Conservation (phyloP, 2,888 invertebrate species). For the Dimorphilus gyrociliatus region DNA sequence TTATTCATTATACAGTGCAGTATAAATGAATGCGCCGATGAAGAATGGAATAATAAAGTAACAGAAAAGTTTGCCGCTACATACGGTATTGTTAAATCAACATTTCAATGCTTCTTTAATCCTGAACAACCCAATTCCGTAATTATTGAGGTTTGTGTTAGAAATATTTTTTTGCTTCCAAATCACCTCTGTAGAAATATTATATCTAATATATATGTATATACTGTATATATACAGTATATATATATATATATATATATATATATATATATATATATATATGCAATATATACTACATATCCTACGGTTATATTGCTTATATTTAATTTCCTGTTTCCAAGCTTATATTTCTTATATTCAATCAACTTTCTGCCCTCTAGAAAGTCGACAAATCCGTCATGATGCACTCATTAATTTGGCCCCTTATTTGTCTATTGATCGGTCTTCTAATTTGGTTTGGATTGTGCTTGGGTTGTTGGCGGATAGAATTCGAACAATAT, state of each 20-base stretch:
- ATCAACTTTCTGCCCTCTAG: no score
- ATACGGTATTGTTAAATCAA: conserved; percentile 8
- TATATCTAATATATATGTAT: no score
- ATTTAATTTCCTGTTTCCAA: no score
- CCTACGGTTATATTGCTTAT: no score
- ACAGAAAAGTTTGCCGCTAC: conserved; percentile 6
- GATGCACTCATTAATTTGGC: conserved; percentile 11
- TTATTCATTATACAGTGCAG: conserved; percentile 12
- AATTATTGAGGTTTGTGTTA: conserved; percentile 8
- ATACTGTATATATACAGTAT: no score
- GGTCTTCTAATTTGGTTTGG: conserved; percentile 11
- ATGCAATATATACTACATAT: no score
- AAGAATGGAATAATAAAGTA: conserved; percentile 11
- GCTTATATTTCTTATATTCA: no score
- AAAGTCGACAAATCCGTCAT: no score
- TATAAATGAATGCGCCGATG: conserved; percentile 11
- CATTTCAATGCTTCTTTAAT: conserved; percentile 9
- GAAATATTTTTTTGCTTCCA: no score
- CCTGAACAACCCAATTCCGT: conserved; percentile 6
- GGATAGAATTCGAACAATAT: conserved; percentile 7
- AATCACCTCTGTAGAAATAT: no score
- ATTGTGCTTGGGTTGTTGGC: conserved; percentile 12
- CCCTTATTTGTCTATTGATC: conserved; percentile 6
- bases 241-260: no score
- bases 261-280: no score